Base-by-base conservation (phyloP, 2,797 vertebrate species). In the Clarias pachynema region DNA sequence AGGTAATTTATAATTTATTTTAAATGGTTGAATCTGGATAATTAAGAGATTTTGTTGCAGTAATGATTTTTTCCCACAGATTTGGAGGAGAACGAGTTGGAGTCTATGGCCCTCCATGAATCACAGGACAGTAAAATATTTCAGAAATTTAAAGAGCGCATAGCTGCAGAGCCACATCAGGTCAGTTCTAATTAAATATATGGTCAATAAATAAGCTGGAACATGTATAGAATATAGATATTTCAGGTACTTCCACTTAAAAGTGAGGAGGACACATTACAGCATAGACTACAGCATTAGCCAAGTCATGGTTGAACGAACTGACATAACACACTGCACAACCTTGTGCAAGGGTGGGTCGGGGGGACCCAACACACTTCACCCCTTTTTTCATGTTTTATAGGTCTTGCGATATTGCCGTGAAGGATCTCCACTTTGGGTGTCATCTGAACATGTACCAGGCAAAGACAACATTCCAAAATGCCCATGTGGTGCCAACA, bases 381-480 rank as follows among this genome's bases (percentile, higher is more conserved):
- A 40, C 9, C 10, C 9, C 44, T 2, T 44, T 44, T 44, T 2
- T 44, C 44, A 44, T 44, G 44, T 44, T 44, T 44, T 44, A 83
- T 86, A 99, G 98, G 95, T 99, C 88, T 91, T 99, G 90, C 96
- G 98, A n/a, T 99, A 99, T 83, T 96, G 95, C 87, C 95, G 95
- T 92, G 95, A 92, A 63, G 96, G 95, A 57, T 88, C 92, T 83
- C 97, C 97, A 1, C 56, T 99, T 75, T 99, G 97, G 98, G 95
- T 99, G 63, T 98, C 98, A 5, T 94, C 94, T 78, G 93, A 96
- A 91, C 96, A 97, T 18, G 89, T 96, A 84, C 97, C 97, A 68
- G 89, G 89, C 79, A 95, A 96, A 85, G 88, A 95, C 40, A 95
- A 97, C 82, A 95, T 99, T 89, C 97, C 96, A 91, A 79, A 94